phyloP scores from a whole-genome alignment of 2,797 vertebrate genomes.

The Phataginus tetradactyla region DNA sequence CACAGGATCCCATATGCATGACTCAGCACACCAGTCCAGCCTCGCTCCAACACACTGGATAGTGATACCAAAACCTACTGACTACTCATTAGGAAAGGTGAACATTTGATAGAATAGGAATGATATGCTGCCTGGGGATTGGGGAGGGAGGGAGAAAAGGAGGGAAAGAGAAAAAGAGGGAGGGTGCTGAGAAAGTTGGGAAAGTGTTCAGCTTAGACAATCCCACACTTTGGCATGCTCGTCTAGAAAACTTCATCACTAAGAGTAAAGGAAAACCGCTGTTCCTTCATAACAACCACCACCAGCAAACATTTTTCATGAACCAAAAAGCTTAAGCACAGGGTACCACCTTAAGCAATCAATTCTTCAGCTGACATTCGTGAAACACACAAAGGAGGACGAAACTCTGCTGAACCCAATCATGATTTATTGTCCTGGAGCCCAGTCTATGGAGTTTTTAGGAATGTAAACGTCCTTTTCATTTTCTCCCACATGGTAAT shows the following conservation, averaged over 20 bases:
- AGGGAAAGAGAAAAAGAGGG: not conserved
- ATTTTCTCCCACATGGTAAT: not conserved
- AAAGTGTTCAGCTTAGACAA: not conserved
- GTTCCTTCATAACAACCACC: not conserved
- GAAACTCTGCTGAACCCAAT: conserved; percentile 39
- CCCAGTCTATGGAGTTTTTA: conserved; percentile 23
- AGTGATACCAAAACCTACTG: conserved; percentile 70
- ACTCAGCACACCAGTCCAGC: conserved; percentile 6
- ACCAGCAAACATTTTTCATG: not conserved
- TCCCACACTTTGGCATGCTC: not conserved
- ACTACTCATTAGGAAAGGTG: conserved; percentile 68
- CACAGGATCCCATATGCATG: not conserved
- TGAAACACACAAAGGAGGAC: conserved; percentile 57
- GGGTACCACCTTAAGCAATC: conserved; percentile 25
- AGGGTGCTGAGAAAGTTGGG: too few species aligned
- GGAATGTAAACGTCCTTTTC: conserved; percentile 60
- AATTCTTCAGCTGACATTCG: conserved; percentile 42
- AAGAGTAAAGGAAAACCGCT: conserved; percentile 38
- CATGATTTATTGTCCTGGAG: conserved; percentile 63
- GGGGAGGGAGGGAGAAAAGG: not conserved
- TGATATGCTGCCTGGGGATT: conserved; percentile 1
- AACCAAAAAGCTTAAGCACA: conserved; percentile 55
- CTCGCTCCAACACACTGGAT: not conserved
- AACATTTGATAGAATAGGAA: conserved; percentile 55
- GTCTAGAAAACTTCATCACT: conserved; percentile 35